phyloP scores from a whole-genome alignment of 1,140 invertebrate genomes.

The Drosophila obscura region DNA sequence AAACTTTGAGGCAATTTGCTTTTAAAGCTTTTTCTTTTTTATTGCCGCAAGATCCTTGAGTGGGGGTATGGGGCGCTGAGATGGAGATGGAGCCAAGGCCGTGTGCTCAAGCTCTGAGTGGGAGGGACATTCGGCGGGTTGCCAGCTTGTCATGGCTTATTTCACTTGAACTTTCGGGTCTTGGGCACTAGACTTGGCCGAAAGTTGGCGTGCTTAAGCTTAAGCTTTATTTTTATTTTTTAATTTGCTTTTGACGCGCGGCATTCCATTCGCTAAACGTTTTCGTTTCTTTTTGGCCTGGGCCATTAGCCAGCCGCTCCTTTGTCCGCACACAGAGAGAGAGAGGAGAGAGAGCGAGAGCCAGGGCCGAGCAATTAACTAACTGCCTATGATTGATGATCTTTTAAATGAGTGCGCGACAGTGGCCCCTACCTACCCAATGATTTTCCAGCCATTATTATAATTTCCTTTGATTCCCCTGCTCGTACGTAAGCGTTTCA shows the following conservation, averaged over 20 bases:
- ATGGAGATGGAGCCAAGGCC: neutral
- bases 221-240: slow-evolving; percentile 79
- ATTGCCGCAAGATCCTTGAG: slow-evolving; percentile 34
- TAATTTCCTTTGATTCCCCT: slow-evolving; percentile 48
- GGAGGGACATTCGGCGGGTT: neutral
- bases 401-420: slow-evolving; percentile 78
- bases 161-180: slow-evolving; percentile 77
- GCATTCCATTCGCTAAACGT: slow-evolving; percentile 71
- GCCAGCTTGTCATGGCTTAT: slow-evolving; percentile 73
- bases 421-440: slow-evolving; percentile 33
- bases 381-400: slow-evolving; percentile 78
- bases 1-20: slow-evolving; percentile 67
- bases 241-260: slow-evolving; percentile 61
- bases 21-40: slow-evolving; percentile 51
- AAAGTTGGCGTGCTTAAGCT: slow-evolving; percentile 73
- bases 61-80: neutral
- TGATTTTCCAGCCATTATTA: slow-evolving; percentile 32
- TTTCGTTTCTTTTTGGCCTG: slow-evolving; percentile 42
- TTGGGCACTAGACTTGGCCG: slow-evolving; percentile 40
- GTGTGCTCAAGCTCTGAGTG: neutral
- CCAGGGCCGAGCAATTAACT: slow-evolving; percentile 67
- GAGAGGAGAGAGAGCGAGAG: slow-evolving; percentile 1
- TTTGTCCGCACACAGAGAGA: slow-evolving; percentile 44
- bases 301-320: slow-evolving; percentile 68
- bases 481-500: neutral